Conservation (phyloP, 30 jellyfish, hydroid and myxozoan genomes). For the Cassiopea xamachana region DNA sequence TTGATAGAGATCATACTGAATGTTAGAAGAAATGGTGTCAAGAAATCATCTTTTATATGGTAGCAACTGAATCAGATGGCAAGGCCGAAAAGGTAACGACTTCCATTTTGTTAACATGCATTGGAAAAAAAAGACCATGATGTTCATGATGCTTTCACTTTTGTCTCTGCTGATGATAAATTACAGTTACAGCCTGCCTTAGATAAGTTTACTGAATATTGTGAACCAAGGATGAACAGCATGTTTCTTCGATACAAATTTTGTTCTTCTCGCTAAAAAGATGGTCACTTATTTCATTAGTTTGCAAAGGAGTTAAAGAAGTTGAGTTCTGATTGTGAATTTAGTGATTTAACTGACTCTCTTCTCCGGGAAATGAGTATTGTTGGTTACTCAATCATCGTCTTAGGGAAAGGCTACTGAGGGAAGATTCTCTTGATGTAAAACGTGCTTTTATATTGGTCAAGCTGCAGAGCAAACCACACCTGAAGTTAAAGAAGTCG, state of each 20-base stretch:
- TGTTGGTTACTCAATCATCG: not conserved
- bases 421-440: slow-evolving; percentile 35
- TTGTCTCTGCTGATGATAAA: slow-evolving; percentile 40
- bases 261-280: slow-evolving; percentile 18
- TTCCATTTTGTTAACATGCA: slow-evolving; percentile 35
- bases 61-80: slow-evolving; percentile 20
- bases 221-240: slow-evolving; percentile 24
- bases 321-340: slow-evolving; percentile 35
- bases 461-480: slow-evolving; percentile 32
- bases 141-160: slow-evolving; percentile 30
- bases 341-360: slow-evolving; percentile 7
- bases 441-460: slow-evolving; percentile 28
- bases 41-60: slow-evolving; percentile 15
- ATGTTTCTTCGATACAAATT: not conserved
- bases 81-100: not conserved
- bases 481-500: slow-evolving; percentile 20
- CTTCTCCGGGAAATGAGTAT: not conserved
- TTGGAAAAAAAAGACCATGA: slow-evolving; percentile 47
- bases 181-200: not conserved
- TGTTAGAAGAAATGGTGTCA: slow-evolving; percentile 8
- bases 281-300: slow-evolving; percentile 39
- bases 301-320: slow-evolving; percentile 22
- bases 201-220: slow-evolving; percentile 30
- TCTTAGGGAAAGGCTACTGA: slow-evolving; percentile 16
- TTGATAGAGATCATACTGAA: not conserved